Evolutionary conservation across 2,888 invertebrate genomes (phyloP).

Genomic region (Selenia dentaria): DNA sequence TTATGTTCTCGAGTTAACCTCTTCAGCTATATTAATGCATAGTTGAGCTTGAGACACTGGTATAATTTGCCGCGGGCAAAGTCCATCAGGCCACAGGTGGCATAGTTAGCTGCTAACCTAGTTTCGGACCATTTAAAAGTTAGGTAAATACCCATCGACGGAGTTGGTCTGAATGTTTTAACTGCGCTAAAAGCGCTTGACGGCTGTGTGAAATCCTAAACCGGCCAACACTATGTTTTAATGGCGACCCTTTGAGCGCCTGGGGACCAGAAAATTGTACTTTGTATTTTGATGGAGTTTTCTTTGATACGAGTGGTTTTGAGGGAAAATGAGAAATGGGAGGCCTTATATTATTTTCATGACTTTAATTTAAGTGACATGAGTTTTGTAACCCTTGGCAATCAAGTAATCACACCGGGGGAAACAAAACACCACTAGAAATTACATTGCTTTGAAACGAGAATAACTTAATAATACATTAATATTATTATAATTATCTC

Average conservation of each 20-base stretch:
- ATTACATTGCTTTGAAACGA: too few species aligned
- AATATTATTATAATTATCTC: too few species aligned
- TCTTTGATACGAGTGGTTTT: constrained; percentile 5
- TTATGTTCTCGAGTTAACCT: constrained; percentile 14
- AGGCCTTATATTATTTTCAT: neutral
- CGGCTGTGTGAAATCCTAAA: constrained; percentile 40
- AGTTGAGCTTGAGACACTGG: constrained; percentile 17
- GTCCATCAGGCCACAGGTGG: constrained; percentile 57
- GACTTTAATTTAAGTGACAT: neutral
- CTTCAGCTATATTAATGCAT: constrained; percentile 19
- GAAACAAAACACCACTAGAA: too few species aligned
- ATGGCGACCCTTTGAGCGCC: constrained; percentile 37
- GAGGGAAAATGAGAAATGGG: neutral
- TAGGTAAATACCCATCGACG: constrained; percentile 49
- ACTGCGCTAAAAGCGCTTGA: constrained; percentile 50
- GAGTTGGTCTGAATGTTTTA: constrained; percentile 45
- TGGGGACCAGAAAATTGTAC: constrained; percentile 35
- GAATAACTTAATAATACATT: too few species aligned
- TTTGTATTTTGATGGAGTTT: constrained; percentile 25
- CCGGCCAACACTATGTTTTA: constrained; percentile 34
- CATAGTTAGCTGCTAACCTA: constrained; percentile 57
- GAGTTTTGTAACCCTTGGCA: too few species aligned
- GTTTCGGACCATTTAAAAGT: constrained; percentile 67
- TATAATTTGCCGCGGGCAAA: constrained; percentile 8
- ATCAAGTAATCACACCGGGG: too few species aligned